These are phyloP conservation scores for Lepetodrilus schrolli DNA, from an alignment of 2,888 invertebrate genomes.

Conservation along the genomic window DNA sequence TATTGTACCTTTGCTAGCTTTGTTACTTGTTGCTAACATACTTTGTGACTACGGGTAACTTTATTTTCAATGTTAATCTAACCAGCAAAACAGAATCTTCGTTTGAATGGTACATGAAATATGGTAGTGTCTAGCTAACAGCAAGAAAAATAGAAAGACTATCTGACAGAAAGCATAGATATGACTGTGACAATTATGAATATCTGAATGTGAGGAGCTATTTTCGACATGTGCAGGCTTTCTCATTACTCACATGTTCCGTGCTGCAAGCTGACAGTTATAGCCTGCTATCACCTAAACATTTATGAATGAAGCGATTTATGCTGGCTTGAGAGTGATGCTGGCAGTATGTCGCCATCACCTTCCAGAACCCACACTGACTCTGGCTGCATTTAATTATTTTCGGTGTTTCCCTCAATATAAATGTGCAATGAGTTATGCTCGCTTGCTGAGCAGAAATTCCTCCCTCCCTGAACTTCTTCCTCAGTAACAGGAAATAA, in stretches of 20 bases:
- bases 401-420: neutral
- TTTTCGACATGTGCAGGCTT: neutral
- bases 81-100: too few relatives aligned
- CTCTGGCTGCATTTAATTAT: slow-evolving; percentile 24
- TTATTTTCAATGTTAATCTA: too few relatives aligned
- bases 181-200: neutral
- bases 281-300: neutral
- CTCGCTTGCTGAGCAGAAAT: slow-evolving; percentile 1
- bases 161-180: too few relatives aligned
- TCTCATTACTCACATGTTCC: slow-evolving; percentile 3
- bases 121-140: too few relatives aligned
- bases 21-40: too few relatives aligned
- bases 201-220: neutral
- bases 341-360: neutral
- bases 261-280: neutral
- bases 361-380: neutral
- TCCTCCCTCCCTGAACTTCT: neutral
- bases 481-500: slow-evolving; percentile 27
- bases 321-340: neutral
- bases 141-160: too few relatives aligned
- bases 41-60: too few relatives aligned
- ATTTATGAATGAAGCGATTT: slow-evolving; percentile 16
- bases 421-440: slow-evolving; percentile 30
- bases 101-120: too few relatives aligned
- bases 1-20: too few relatives aligned